Base-by-base conservation (phyloP, 2,113 vertebrate genomes). In the Lepidiolamprologus cunningtoni region DNA sequence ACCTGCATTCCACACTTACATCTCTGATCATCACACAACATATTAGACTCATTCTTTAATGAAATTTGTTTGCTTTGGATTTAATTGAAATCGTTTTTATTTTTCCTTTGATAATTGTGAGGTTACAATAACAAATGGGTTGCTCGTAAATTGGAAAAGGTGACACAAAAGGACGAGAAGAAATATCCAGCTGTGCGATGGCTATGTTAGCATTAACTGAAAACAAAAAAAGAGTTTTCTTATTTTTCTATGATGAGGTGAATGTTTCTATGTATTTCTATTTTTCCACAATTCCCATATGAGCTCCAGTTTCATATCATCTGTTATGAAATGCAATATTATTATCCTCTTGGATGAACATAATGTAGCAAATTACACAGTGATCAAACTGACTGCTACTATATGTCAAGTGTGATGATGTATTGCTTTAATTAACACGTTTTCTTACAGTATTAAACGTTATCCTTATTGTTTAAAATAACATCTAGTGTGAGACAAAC, bases 301-400 rank as follows among this genome's bases (percentile, higher is more conserved):
- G 33, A 11, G 23, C 80, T 87, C 80, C 58, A 50, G 84, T 58
- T 88, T 81, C 45, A 66, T 84, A 40, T 86, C 81, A 86, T 89
- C 73, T 55, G 42, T 55, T 89, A 89, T 92, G 73, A 94, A 93
- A 94, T 94, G 95, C 94, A 96, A 97, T 96, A 96, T 86, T 90
- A 85, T 89, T 87, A 89, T 94, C 84, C 87, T 93, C 90, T 91
- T 90, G 89, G 91, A 95, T 89, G 81, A 93, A 95, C 89, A 93
- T 95, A 88, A 96, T 96, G 96, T 96, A 96, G 96, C 96, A 95
- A 86, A 93, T 86, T 57, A 86, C 37, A 52, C 87, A 92, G 83
- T 93, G 85, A 82, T 87, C 71, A 86, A 86, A 91, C 90, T 92
- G 92, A 92, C 92, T 89, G 95, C 94, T 95, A 95, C 93, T 89